phyloP scores from a whole-genome alignment of 1,140 invertebrate genomes.

The Drosophila kikkawai region DNA sequence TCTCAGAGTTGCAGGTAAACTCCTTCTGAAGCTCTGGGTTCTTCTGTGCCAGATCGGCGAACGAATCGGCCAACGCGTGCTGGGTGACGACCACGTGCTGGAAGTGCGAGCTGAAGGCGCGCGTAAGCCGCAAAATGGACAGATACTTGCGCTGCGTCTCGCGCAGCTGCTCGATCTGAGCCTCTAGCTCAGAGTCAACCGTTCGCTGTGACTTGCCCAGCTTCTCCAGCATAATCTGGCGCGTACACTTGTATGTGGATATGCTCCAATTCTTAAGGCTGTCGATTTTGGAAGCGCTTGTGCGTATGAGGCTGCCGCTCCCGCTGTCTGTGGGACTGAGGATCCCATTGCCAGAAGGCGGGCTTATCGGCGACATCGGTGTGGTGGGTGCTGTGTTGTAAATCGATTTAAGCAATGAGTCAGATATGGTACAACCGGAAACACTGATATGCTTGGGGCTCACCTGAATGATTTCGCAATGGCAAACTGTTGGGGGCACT shows the following conservation, averaged over 20 bases:
- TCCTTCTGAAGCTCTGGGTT: conserved; percentile 97
- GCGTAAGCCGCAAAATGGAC: conserved; percentile 94
- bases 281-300: conserved; percentile 92
- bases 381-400: conserved; percentile 72
- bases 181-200: conserved; percentile 92
- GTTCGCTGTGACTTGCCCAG: conserved; percentile 96
- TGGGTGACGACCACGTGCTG: conserved; percentile 95
- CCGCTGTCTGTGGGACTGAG: conserved; percentile 65
- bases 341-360: conserved; percentile 83
- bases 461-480: conserved; percentile 85
- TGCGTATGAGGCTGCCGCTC: conserved; percentile 87
- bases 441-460: neutral
- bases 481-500: conserved; percentile 80
- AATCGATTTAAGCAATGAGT: conserved; percentile 1
- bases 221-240: conserved; percentile 97
- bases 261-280: conserved; percentile 97
- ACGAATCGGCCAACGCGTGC: conserved; percentile 87
- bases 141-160: conserved; percentile 98
- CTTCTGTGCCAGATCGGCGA: conserved; percentile 97
- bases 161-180: conserved; percentile 95
- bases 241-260: conserved; percentile 98
- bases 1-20: conserved; percentile 98
- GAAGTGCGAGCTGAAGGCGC: conserved; percentile 94
- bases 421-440: neutral
- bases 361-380: conserved; percentile 85